phyloP scores from a whole-genome alignment of 2,113 vertebrate species.

The Osmerus eperlanus region DNA sequence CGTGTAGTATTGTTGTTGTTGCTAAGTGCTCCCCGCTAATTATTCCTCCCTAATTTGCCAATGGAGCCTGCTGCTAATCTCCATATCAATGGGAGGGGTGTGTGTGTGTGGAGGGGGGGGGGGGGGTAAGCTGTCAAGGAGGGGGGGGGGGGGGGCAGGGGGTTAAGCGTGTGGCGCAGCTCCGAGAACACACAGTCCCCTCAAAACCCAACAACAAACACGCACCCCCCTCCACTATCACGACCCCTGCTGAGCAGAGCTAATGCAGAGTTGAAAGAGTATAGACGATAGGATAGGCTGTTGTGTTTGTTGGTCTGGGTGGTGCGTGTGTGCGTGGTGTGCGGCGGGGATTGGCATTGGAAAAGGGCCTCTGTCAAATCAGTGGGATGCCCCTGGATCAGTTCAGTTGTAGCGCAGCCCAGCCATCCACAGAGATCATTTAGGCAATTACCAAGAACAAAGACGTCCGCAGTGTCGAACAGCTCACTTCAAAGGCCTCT shows the following conservation, averaged over 20 bases:
- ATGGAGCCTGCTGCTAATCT: slow-evolving; percentile 59
- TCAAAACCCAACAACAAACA: slow-evolving; percentile 66
- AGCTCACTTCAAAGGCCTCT: slow-evolving; percentile 76
- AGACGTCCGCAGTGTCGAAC: slow-evolving; percentile 69
- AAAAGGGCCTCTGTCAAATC: slow-evolving; percentile 72
- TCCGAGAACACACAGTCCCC: slow-evolving; percentile 42
- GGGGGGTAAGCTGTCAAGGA: slow-evolving; percentile 60
- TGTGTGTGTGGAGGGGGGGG: slow-evolving; percentile 7
- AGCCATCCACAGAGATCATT: slow-evolving; percentile 77
- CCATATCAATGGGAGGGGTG: slow-evolving; percentile 66
- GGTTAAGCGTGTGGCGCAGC: slow-evolving; percentile 66
- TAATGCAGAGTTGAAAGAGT: slow-evolving; percentile 72
- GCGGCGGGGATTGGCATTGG: slow-evolving; percentile 42
- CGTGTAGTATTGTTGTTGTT: slow-evolving; percentile 72
- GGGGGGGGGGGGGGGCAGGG: slow-evolving; percentile 41
- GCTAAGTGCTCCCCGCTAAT: slow-evolving; percentile 75
- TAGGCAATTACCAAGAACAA: slow-evolving; percentile 85
- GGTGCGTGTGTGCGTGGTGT: slow-evolving; percentile 10
- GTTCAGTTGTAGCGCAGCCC: slow-evolving; percentile 71
- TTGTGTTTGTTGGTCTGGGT: slow-evolving; percentile 41
- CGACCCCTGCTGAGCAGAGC: slow-evolving; percentile 59
- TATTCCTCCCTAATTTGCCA: slow-evolving; percentile 79
- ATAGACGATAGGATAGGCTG: slow-evolving; percentile 49
- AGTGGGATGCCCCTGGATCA: slow-evolving; percentile 75
- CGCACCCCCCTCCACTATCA: slow-evolving; percentile 34